Evolutionary conservation across 1,140 invertebrate genomes (phyloP), one percentile per base, ranked within the genome.

Genomic region (Tachypleus tridentatus): DNA sequence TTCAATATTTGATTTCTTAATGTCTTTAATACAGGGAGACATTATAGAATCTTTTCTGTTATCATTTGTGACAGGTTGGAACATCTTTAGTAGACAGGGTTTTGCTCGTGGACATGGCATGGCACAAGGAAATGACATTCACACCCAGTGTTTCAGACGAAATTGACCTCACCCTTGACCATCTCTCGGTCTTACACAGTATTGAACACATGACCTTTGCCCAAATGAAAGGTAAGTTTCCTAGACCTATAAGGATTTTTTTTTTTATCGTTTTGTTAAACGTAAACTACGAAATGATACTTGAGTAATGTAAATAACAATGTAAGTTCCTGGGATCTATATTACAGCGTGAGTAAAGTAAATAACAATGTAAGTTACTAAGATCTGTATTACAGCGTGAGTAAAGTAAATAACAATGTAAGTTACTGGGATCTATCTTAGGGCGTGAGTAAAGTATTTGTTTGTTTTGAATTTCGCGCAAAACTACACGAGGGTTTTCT

Each of bases 121-220:
- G 91, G 81, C 85, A 88, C 68, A 85, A 87, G 65, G 86, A 88
- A 69, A 83, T 91, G 74, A 84, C 85, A 74, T 84, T 83, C 57
- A 83, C 84, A 69, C 79, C 74, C 53, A 72, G 79, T 60, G 73
- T 78, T 6, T 85, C 90, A 0, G 54, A 11, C 54, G 85, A 94
- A 66, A 89, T 97, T 58, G 92, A 96, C 70, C 84, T 97, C 64
- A 95, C 91, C 0, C 80, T 98, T 3, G 94, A 97, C 76, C 89
- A 92, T 75, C 87, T 91, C 73, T 84, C 89, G 1, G 81, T 94
- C 8, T 78, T 91, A 58, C 82, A 87, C 51, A 88, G 92, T 59
- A 92, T 98, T 70, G 85, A 93, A 69, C 89, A 91, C 73, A 86
- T 98, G 72, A 96, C 95, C 75, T 98, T 98, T 74, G 88, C 95